These are phyloP conservation scores for Syrmaticus mikado DNA, from an alignment of 2,113 vertebrate genomes.

Conservation along the genomic window DNA sequence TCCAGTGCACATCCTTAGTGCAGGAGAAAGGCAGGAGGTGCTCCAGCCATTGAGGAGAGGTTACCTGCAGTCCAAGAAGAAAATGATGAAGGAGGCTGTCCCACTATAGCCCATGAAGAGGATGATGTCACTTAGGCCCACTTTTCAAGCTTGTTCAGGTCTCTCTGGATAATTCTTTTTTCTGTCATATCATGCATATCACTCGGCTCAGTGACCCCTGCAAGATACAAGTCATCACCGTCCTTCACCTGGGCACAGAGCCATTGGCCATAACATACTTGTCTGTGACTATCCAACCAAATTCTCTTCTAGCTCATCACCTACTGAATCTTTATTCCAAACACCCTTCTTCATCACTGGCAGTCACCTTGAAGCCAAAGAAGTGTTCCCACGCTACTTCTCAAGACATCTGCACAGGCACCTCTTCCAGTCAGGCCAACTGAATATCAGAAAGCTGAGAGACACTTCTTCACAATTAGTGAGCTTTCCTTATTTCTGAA, in stretches of 20 bases:
- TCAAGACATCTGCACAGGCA: background rate
- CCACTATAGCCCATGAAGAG: background rate
- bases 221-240: too few species aligned
- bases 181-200: too few species aligned
- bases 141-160: too few species aligned
- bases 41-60: background rate
- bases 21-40: background rate
- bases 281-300: too few species aligned
- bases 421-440: background rate
- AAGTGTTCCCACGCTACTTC: background rate
- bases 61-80: background rate
- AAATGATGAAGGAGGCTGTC: background rate
- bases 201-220: too few species aligned
- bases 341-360: too few species aligned
- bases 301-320: background rate
- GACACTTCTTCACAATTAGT: background rate
- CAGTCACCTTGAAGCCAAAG: background rate
- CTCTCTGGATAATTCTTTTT: too few species aligned
- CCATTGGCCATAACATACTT: too few species aligned
- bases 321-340: too few species aligned
- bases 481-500: background rate
- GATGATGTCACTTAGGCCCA: too few species aligned
- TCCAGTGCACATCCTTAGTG: background rate
- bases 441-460: too few species aligned
- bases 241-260: too few species aligned